Evolutionary conservation across 1,140 invertebrate species (phyloP).

Genomic region (Aphis craccivora): DNA sequence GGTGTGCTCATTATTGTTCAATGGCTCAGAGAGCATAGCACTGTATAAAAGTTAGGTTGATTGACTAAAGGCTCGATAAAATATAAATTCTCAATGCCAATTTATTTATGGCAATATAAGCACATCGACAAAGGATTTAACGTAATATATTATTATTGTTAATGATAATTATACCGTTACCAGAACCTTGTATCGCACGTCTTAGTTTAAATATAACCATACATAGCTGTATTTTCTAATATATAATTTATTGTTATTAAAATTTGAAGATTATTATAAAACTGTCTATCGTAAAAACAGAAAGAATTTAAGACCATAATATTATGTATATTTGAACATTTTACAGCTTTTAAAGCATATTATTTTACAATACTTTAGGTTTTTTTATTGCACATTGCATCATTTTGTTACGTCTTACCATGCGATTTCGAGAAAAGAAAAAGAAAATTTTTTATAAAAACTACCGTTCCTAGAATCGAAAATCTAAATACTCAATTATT

Average conservation of each 20-base stretch:
- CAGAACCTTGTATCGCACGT: accelerated
- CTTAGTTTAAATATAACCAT: neutral
- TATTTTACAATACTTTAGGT: too few species aligned
- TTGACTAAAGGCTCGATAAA: neutral
- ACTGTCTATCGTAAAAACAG: too few species aligned
- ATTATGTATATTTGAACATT: too few species aligned
- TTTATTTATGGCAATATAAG: neutral
- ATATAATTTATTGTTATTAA: neutral
- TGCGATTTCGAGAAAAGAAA: too few species aligned
- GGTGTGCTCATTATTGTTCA: slow-evolving; percentile 14
- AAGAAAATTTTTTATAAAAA: too few species aligned
- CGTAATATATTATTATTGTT: neutral
- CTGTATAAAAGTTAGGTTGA: neutral
- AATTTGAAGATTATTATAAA: neutral
- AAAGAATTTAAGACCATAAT: too few species aligned
- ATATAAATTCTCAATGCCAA: neutral
- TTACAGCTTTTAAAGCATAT: too few species aligned
- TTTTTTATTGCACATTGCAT: too few species aligned
- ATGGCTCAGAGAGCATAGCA: neutral
- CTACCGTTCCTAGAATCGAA: too few species aligned
- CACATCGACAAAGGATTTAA: neutral
- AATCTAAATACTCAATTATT: neutral
- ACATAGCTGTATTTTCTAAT: neutral
- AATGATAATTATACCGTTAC: neutral
- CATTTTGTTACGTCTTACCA: too few species aligned